phyloP scores from a whole-genome alignment of 1,140 invertebrate species.

The Orchestia grillus region DNA sequence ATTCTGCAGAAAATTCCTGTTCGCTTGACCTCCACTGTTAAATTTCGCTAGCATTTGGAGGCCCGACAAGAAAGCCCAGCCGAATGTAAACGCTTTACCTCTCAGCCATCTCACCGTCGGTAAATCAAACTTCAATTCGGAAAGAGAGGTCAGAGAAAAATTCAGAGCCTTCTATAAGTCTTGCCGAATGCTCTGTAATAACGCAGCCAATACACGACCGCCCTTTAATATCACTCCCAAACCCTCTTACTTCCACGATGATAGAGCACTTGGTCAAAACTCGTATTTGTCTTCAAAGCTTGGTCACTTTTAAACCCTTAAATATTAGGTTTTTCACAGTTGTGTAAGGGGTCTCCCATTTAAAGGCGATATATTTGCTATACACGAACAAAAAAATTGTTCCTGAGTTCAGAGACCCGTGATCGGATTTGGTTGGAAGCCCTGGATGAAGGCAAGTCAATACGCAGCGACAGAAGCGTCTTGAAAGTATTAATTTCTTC shows the following conservation, averaged over 20 bases:
- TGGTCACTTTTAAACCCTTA: background rate
- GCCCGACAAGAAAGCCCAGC: background rate
- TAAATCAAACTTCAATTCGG: conserved; percentile 1
- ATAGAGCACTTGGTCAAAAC: background rate
- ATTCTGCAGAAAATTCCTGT: background rate
- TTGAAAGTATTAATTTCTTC: background rate
- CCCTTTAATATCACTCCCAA: background rate
- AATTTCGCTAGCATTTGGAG: background rate
- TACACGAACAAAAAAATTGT: background rate
- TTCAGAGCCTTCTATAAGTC: background rate
- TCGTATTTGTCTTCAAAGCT: background rate
- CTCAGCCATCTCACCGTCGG: background rate
- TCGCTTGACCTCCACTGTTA: background rate
- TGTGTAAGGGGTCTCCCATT: background rate
- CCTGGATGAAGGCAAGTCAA: background rate
- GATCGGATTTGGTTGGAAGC: background rate
- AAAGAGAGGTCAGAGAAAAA: conserved; percentile 8
- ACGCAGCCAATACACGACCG: background rate
- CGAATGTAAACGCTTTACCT: background rate
- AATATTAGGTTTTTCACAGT: conserved; percentile 2
- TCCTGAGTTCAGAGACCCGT: background rate
- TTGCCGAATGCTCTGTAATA: background rate
- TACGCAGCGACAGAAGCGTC: background rate
- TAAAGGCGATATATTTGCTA: background rate
- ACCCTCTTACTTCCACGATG: background rate